These are phyloP conservation scores for Cecropterus lyciades DNA, from an alignment of 1,140 invertebrate species.

Conservation along the genomic window DNA sequence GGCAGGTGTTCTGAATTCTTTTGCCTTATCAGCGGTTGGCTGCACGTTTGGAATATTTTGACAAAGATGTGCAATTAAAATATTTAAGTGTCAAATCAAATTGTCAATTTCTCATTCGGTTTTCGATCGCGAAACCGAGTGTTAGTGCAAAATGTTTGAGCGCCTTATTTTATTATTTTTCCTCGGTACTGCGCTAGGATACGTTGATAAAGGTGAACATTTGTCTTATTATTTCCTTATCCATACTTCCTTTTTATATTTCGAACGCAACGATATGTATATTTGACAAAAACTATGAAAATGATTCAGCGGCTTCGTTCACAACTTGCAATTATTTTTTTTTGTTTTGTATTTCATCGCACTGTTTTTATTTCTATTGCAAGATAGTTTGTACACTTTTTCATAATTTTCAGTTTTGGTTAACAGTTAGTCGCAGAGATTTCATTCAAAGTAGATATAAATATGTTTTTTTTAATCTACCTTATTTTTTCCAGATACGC, in stretches of 20 bases:
- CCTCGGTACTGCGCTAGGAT: conserved; percentile 44
- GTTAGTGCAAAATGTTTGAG: conserved; percentile 43
- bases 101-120: conserved; percentile 37
- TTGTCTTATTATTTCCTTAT: background rate
- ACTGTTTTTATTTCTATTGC: too few relatives aligned
- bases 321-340: background rate
- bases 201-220: conserved; percentile 56
- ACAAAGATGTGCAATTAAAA: conserved; percentile 10
- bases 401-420: too few relatives aligned
- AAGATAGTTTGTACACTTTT: too few relatives aligned
- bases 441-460: too few relatives aligned
- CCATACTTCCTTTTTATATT: background rate
- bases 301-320: conserved; percentile 23
- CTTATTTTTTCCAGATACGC: conserved; percentile 58
- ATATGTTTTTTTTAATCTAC: conserved; percentile 27
- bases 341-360: too few relatives aligned
- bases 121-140: conserved; percentile 13
- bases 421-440: too few relatives aligned
- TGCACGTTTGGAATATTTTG: conserved; percentile 1
- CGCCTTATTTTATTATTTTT: conserved; percentile 48
- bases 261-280: background rate
- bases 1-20: conserved; percentile 35
- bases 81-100: conserved; percentile 8
- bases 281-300: background rate
- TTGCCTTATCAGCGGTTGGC: conserved; percentile 9